A percentile compares a stretch with the other conserved stretches of the same genome.
phyloP scores from a whole-genome alignment of 2,797 vertebrate genomes.

The Myotis pilosus region DNA sequence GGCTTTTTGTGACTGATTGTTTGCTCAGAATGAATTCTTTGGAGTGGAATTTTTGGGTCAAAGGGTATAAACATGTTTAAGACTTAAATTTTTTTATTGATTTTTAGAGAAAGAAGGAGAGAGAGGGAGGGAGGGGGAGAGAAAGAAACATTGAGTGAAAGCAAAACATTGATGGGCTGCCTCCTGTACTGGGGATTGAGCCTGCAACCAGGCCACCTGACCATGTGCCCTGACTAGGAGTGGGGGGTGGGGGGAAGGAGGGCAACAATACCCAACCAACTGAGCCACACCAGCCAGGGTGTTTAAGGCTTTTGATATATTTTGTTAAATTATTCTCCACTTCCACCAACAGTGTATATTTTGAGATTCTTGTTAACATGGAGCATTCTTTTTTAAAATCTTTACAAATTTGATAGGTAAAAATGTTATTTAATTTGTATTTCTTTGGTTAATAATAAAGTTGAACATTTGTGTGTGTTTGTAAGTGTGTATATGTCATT shows the following conservation, averaged over 20 bases:
- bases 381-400: background rate
- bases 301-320: conserved; percentile 53
- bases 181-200: too few species aligned
- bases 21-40: conserved; percentile 43
- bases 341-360: conserved; percentile 13
- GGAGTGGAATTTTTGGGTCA: conserved; percentile 46
- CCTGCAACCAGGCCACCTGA: too few species aligned
- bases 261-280: too few species aligned
- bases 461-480: background rate
- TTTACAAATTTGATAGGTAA: conserved; percentile 35
- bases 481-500: background rate
- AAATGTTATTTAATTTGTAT: conserved; percentile 8
- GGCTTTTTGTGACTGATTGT: conserved; percentile 49
- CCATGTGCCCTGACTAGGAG: too few species aligned
- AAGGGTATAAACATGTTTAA: conserved; percentile 33
- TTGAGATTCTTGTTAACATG: background rate
- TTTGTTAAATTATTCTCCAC: conserved; percentile 14
- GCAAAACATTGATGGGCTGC: too few species aligned
- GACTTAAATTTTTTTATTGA: background rate
- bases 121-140: too few species aligned
- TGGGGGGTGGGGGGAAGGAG: too few species aligned
- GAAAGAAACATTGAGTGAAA: too few species aligned
- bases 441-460: conserved; percentile 25
- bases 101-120: too few species aligned
- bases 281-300: background rate